These are phyloP conservation scores for Apaloderma vittatum DNA, from an alignment of 2,113 vertebrate genomes.

Conservation along the genomic window DNA sequence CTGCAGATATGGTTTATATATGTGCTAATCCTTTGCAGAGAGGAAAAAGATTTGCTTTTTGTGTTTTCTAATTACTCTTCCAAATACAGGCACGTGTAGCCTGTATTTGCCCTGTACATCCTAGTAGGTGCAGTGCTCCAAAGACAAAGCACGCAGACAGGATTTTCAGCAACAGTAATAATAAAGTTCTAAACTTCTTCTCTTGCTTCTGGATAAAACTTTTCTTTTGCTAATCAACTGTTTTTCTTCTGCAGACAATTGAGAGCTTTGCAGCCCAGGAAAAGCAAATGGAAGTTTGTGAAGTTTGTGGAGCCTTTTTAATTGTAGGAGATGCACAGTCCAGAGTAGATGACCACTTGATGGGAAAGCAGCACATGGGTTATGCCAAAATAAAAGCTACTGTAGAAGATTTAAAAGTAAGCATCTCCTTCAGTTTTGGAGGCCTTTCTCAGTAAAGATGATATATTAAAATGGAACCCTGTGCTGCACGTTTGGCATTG, in stretches of 20 bases:
- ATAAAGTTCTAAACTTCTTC: neutral
- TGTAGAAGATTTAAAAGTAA: slow-evolving; percentile 97
- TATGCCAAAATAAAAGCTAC: slow-evolving; percentile 99
- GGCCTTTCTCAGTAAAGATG: neutral
- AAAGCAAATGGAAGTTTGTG: slow-evolving; percentile 99
- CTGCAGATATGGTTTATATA: neutral
- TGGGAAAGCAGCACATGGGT: slow-evolving; percentile 99
- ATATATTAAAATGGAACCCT: neutral
- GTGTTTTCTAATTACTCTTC: neutral
- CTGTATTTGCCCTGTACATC: neutral
- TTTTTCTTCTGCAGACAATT: slow-evolving; percentile 86
- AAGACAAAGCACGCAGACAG: neutral
- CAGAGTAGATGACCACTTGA: slow-evolving; percentile 96
- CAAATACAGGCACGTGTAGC: rapidly evolving
- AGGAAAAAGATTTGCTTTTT: neutral
- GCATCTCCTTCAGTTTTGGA: neutral
- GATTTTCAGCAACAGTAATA: neutral
- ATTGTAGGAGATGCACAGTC: slow-evolving; percentile 98
- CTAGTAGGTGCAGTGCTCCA: neutral
- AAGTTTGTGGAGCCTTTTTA: slow-evolving; percentile 98
- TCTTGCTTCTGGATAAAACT: neutral
- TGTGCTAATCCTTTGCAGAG: neutral
- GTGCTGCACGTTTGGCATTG: neutral
- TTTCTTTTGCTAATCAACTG: neutral
- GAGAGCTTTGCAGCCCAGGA: slow-evolving; percentile 99